Base-by-base conservation (phyloP, 2,888 invertebrate genomes). In the Seira ritae region DNA sequence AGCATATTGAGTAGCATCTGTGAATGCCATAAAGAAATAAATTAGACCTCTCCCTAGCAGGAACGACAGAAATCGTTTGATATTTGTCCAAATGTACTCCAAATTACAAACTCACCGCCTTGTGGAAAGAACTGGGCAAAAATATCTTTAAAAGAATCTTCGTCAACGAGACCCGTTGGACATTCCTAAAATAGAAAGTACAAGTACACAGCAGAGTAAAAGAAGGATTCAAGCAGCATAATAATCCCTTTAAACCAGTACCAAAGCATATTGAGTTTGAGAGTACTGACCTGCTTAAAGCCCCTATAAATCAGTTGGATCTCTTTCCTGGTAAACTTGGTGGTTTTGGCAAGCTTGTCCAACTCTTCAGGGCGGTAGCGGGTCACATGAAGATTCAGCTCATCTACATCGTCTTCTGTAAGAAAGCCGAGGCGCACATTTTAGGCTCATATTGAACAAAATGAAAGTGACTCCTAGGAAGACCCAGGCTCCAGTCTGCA, bases 71-170 rank as follows among this genome's bases (percentile, higher is more conserved):
- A 66, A 65, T 31, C 22, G 20, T 19, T 15, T 62, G 37, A 10
- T 15, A 55, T 17, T 73, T 31, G 73, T 62, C 62, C 31, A 31
- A 31, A 2, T n/a, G n/a, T n/a, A n/a, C n/a, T 60, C 23, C n/a
- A 10, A 12, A 69, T 20, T 60, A 8, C 1, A 55, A 15, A 20
- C 93, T 92, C 90, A 97, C 97, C 96, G 91, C 96, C 97, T 90
- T 96, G 94, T 0, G 97, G 97, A 90, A 97, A 97, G 92, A 96
- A 96, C 91, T 96, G 96, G 0, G 94, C 94, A 91, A 96, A 96
- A 88, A 97, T 96, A 89, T 95, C 94, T 91, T 96, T 96, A 92
- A 97, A 96, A 1, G 95, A 94, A 77, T 96, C 96, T 90, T 97
- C 96, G 89, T 96, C 96, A 66, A 96, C 96, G 90, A 96, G 94